Conservation (phyloP, 2,888 invertebrate genomes). For the Cataglyphis rosenhaueri region DNA sequence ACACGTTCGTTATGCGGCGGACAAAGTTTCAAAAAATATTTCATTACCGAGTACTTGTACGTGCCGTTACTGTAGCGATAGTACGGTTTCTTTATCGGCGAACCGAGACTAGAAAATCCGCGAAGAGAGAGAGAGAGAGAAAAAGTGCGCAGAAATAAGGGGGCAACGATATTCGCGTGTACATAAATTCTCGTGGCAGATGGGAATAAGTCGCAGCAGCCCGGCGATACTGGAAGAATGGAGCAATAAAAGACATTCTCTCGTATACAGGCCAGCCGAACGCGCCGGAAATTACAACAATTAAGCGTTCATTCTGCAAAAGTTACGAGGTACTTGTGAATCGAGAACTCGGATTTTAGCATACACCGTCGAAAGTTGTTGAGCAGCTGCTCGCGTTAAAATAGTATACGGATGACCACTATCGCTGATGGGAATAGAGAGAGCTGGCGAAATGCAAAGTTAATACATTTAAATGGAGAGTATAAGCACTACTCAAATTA, state of each 20-base stretch:
- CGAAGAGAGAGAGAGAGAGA: slow-evolving; percentile 7
- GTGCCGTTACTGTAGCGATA: slow-evolving; percentile 64
- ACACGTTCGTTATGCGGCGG: slow-evolving; percentile 33
- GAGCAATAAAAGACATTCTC: slow-evolving; percentile 69
- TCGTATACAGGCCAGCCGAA: slow-evolving; percentile 61
- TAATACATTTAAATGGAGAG: slow-evolving; percentile 1
- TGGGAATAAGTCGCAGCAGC: slow-evolving; percentile 71
- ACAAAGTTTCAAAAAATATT: slow-evolving; percentile 43
- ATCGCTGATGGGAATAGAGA: background rate
- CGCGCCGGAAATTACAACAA: slow-evolving; percentile 65
- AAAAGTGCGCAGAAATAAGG: slow-evolving; percentile 62
- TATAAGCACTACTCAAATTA: background rate
- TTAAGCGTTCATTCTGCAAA: slow-evolving; percentile 63
- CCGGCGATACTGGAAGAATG: slow-evolving; percentile 65
- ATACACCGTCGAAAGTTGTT: background rate
- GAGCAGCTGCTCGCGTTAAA: slow-evolving; percentile 37
- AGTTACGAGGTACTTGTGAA: slow-evolving; percentile 43
- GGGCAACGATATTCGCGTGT: slow-evolving; percentile 72
- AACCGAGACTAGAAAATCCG: slow-evolving; percentile 55
- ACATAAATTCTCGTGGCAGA: slow-evolving; percentile 66
- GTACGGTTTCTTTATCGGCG: slow-evolving; percentile 70
- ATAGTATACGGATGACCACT: background rate
- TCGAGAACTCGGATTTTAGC: slow-evolving; percentile 30
- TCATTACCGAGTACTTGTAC: slow-evolving; percentile 46
- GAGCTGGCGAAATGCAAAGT: background rate